phyloP scores from a whole-genome alignment of 2,113 vertebrate species.

The Anas platyrhynchos region DNA sequence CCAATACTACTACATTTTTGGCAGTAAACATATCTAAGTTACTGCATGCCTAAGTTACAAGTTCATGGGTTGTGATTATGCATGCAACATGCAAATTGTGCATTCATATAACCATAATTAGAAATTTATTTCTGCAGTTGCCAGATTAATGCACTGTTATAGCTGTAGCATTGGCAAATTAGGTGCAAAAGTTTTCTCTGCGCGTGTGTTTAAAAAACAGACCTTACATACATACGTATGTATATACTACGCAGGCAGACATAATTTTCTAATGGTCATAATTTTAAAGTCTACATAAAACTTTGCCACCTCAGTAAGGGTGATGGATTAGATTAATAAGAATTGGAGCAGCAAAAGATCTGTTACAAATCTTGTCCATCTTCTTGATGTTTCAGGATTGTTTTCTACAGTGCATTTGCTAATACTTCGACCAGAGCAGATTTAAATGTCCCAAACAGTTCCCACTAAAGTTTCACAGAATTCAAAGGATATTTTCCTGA shows the following conservation, averaged over 20 bases:
- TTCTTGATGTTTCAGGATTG: not conserved
- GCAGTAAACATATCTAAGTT: not conserved
- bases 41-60: not conserved
- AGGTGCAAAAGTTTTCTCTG: not conserved
- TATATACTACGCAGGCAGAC: not conserved
- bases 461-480: not conserved
- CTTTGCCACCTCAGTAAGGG: not conserved
- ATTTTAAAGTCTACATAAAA: slow-evolving; percentile 49
- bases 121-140: not conserved
- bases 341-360: slow-evolving; percentile 33
- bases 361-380: slow-evolving; percentile 35
- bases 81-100: not conserved
- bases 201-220: not conserved
- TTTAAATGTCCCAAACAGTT: slow-evolving; percentile 35
- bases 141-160: not conserved
- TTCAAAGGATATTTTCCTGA: not conserved
- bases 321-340: slow-evolving; percentile 60
- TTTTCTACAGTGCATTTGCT: slow-evolving; percentile 22
- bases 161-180: not conserved
- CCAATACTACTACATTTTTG: not conserved
- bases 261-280: slow-evolving; percentile 42
- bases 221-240: not conserved
- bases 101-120: not conserved
- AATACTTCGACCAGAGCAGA: not conserved
- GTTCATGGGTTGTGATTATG: not conserved